Conservation (phyloP, 2,113 vertebrate species). For the Rhinichthys klamathensis region DNA sequence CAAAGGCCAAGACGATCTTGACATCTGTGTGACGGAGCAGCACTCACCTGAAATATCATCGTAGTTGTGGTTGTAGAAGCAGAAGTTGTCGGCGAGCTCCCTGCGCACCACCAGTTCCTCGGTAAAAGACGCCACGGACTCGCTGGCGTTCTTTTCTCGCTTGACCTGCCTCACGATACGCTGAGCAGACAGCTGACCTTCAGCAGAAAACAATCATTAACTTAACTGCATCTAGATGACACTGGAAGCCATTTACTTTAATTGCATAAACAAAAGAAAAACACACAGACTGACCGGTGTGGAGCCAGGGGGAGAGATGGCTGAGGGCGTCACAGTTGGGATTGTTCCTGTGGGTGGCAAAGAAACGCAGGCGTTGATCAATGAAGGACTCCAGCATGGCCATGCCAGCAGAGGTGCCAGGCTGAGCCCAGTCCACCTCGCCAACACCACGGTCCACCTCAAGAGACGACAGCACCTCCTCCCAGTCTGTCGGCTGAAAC, state of each 20-base stretch:
- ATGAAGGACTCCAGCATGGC: constrained; percentile 84
- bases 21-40: neutral
- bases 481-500: constrained; percentile 81
- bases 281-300: constrained; percentile 70
- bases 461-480: constrained; percentile 75
- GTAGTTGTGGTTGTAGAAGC: constrained; percentile 88
- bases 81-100: constrained; percentile 91
- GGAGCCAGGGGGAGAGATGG: constrained; percentile 89
- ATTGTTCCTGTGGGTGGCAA: constrained; percentile 78
- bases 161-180: constrained; percentile 82
- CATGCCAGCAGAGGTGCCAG: constrained; percentile 76
- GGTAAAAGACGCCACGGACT: constrained; percentile 74
- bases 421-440: constrained; percentile 82
- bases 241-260: no score
- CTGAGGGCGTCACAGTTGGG: constrained; percentile 83
- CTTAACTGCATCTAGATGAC: neutral
- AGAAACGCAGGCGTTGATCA: constrained; percentile 74
- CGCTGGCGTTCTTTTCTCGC: constrained; percentile 57
- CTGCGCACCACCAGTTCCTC: constrained; percentile 88
- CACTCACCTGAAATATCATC: constrained; percentile 82
- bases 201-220: neutral
- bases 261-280: neutral
- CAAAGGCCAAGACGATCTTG: neutral
- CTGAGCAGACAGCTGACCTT: constrained; percentile 87
- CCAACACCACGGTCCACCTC: constrained; percentile 77